A percentile compares a stretch with the other conserved stretches of the same genome.
Evolutionary conservation across 2,113 vertebrate species (phyloP).

Genomic region (Meleagris gallopavo): DNA sequence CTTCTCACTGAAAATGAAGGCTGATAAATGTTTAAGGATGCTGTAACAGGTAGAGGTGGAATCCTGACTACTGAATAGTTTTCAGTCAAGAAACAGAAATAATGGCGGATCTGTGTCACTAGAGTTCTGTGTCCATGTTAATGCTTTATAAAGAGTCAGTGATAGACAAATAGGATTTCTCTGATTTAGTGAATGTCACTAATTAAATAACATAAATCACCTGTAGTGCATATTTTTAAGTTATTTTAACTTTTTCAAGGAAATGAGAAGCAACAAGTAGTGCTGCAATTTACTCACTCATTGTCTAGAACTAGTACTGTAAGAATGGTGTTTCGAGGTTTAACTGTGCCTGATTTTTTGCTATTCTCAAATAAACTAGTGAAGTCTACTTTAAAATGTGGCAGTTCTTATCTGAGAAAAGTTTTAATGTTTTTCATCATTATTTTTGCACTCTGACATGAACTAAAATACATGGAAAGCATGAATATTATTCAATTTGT

Average conservation of each 20-base stretch:
- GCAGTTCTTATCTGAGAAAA: background rate
- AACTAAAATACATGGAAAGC: background rate
- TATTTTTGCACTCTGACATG: background rate
- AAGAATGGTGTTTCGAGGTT: background rate
- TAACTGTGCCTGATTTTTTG: background rate
- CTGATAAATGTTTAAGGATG: background rate
- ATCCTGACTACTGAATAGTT: background rate
- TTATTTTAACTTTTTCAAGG: background rate
- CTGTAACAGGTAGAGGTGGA: background rate
- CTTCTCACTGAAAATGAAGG: background rate
- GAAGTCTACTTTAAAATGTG: background rate
- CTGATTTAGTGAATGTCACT: background rate
- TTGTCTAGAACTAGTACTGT: background rate
- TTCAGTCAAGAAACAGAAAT: background rate
- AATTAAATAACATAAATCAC: background rate
- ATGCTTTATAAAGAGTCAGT: background rate
- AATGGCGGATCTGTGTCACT: background rate
- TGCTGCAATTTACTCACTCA: background rate
- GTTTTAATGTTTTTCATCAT: background rate
- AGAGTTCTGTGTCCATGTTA: background rate
- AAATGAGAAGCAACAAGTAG: background rate
- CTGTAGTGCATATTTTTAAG: too few relatives aligned
- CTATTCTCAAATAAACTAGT: background rate
- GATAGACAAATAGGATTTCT: background rate
- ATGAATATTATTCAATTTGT: background rate